Conservation (phyloP, 2,113 vertebrate genomes). For the Myrmecophaga tridactyla region DNA sequence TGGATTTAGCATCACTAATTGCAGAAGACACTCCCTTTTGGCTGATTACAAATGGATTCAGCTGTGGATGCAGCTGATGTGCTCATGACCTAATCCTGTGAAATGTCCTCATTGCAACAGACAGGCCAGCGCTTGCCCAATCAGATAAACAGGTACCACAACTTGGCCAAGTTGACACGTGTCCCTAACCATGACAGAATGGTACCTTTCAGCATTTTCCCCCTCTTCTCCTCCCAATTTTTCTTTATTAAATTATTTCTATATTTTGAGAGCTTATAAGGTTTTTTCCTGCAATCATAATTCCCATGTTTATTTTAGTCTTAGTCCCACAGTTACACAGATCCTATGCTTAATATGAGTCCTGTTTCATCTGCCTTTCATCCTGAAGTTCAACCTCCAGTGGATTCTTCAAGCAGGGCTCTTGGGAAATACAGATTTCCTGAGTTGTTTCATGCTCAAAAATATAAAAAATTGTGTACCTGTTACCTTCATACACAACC, state of each 20-base stretch:
- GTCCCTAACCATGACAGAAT: no score
- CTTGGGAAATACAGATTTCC: background rate
- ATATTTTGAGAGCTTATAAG: background rate
- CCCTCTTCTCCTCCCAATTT: background rate
- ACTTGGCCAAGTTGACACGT: no score
- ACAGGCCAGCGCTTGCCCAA: no score
- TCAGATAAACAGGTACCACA: no score
- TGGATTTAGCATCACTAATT: no score
- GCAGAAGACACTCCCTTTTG: no score
- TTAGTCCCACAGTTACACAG: no score
- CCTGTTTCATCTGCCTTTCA: background rate
- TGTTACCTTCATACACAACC: background rate
- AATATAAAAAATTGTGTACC: background rate
- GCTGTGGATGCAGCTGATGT: no score
- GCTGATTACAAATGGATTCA: no score
- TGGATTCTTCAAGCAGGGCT: background rate
- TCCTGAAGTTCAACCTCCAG: background rate
- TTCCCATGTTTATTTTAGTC: background rate
- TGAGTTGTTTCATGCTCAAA: background rate
- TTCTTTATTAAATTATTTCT: background rate
- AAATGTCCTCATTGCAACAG: no score
- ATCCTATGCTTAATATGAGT: accelerated
- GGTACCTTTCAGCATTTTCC: background rate
- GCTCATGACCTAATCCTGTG: no score
- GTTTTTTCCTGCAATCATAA: background rate